Evolutionary conservation across 2,888 invertebrate genomes (phyloP).

Genomic region (Cepaea hortensis): DNA sequence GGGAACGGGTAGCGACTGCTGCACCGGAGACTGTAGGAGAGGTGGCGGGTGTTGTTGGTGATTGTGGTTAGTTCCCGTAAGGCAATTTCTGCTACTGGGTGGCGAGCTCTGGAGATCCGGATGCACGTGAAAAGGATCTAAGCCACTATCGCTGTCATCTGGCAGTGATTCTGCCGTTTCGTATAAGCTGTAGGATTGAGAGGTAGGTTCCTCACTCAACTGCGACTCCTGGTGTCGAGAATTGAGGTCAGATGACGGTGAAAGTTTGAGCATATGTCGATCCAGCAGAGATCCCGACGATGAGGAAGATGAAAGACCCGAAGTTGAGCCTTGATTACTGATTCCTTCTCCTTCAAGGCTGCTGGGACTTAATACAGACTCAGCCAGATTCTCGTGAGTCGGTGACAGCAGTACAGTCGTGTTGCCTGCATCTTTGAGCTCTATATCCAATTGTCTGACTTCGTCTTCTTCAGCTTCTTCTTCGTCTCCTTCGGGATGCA

Average conservation of each 20-base stretch:
- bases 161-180: constrained; percentile 46
- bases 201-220: constrained; percentile 38
- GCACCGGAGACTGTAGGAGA: constrained; percentile 27
- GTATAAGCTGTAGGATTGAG: constrained; percentile 45
- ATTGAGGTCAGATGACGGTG: constrained; percentile 44
- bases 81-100: background rate
- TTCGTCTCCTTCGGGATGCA: constrained; percentile 43
- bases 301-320: constrained; percentile 47
- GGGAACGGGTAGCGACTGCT: constrained; percentile 25
- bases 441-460: constrained; percentile 22
- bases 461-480: constrained; percentile 33
- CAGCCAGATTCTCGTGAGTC: background rate
- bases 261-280: constrained; percentile 42
- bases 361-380: constrained; percentile 29
- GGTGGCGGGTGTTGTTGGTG: constrained; percentile 35
- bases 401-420: constrained; percentile 34
- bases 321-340: constrained; percentile 37
- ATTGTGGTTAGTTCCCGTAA: background rate
- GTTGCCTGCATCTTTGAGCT: background rate
- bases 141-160: constrained; percentile 45
- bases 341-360: constrained; percentile 39
- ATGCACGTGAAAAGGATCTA: constrained; percentile 23
- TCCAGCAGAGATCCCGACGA: constrained; percentile 44
- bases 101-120: constrained; percentile 5
- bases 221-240: constrained; percentile 36